phyloP scores from a whole-genome alignment of 2,888 invertebrate species.

The Apotomis capreana region DNA sequence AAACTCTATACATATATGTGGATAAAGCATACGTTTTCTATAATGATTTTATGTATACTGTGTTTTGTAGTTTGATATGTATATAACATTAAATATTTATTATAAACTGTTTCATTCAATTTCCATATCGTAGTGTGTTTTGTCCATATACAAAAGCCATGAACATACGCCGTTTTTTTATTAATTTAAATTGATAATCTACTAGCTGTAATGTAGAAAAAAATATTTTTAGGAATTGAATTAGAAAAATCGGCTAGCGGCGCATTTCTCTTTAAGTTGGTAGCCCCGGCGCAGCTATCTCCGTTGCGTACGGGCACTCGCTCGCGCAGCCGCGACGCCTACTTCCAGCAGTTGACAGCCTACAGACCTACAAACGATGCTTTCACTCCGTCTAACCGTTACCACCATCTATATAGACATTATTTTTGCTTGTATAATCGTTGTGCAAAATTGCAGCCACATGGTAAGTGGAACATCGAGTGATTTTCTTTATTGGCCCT shows the following conservation, averaged over 20 bases:
- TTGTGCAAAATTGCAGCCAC: constrained; percentile 54
- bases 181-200: too few relatives aligned
- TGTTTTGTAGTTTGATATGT: too few relatives aligned
- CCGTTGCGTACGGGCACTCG: constrained; percentile 76
- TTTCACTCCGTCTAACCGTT: constrained; percentile 61
- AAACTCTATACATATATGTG: neutral
- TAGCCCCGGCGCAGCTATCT: constrained; percentile 71
- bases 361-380: constrained; percentile 79
- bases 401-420: constrained; percentile 51
- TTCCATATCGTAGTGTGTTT: too few relatives aligned
- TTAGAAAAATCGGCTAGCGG: constrained; percentile 51
- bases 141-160: too few relatives aligned
- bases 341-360: constrained; percentile 64
- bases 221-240: neutral
- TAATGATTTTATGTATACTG: too few relatives aligned
- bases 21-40: neutral
- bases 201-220: too few relatives aligned
- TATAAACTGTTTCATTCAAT: too few relatives aligned
- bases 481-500: constrained; percentile 74
- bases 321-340: constrained; percentile 58
- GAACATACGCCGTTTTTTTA: too few relatives aligned
- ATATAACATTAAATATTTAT: too few relatives aligned
- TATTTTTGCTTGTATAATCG: constrained; percentile 49
- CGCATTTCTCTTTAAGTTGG: constrained; percentile 76
- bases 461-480: constrained; percentile 72